phyloP scores from a whole-genome alignment of 92 coral and sea anemone species.

The Isaurus tuberculatus region DNA sequence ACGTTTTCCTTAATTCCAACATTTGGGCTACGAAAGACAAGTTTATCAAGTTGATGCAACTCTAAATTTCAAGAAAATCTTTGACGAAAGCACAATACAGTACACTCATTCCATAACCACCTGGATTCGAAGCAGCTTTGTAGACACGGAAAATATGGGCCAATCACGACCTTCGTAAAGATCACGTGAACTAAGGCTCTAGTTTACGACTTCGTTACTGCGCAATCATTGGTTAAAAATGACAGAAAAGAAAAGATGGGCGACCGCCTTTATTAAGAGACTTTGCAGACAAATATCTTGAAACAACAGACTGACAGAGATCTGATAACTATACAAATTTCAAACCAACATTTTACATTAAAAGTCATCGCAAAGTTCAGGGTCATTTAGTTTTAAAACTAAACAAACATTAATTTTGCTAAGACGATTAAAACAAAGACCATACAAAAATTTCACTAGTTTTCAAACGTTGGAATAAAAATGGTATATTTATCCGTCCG shows the following conservation, averaged over 20 bases:
- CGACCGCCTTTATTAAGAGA: conserved; percentile 34
- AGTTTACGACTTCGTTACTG: conserved; percentile 25
- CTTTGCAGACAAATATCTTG: conserved; percentile 27
- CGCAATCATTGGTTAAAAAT: conserved; percentile 26
- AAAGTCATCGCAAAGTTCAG: conserved; percentile 31
- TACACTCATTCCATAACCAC: conserved; percentile 44
- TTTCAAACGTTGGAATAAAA: neutral
- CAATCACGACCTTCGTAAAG: conserved; percentile 8
- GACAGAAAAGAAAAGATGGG: conserved; percentile 34
- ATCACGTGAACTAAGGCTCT: conserved; percentile 12
- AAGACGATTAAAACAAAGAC: neutral
- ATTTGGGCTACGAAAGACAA: conserved; percentile 43
- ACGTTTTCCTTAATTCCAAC: conserved; percentile 71
- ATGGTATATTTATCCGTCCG: neutral
- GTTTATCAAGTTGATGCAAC: conserved; percentile 29
- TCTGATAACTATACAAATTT: conserved; percentile 34
- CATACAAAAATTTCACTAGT: neutral
- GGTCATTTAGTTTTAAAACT: conserved; percentile 26
- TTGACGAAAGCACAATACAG: conserved; percentile 44
- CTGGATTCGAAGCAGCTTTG: conserved; percentile 52
- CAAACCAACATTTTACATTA: conserved; percentile 33
- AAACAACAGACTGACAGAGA: conserved; percentile 35
- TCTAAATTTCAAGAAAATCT: conserved; percentile 37
- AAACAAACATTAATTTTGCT: neutral
- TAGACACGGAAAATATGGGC: conserved; percentile 24